These are phyloP conservation scores for Drosophila yooni DNA, from an alignment of 2,888 invertebrate genomes.

Conservation along the genomic window DNA sequence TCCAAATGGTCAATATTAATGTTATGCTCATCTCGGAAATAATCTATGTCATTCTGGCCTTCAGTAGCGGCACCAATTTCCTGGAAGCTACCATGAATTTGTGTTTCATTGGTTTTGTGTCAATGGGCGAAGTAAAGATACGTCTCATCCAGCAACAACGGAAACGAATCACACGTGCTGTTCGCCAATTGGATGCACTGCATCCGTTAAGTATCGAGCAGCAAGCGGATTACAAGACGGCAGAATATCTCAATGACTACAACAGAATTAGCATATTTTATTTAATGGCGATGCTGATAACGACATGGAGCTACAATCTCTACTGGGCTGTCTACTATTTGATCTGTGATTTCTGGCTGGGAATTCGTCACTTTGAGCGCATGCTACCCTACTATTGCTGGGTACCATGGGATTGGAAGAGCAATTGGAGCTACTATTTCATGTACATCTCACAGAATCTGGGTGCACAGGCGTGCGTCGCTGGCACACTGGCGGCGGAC, in stretches of 20 bases:
- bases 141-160: conserved; percentile 67
- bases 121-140: conserved; percentile 78
- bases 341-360: conserved; percentile 66
- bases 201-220: conserved; percentile 59
- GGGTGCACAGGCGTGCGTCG: conserved; percentile 73
- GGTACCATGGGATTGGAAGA: conserved; percentile 77
- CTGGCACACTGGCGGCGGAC: conserved; percentile 78
- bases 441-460: conserved; percentile 71
- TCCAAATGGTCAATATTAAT: conserved; percentile 71
- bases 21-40: conserved; percentile 66
- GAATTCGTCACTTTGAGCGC: conserved; percentile 48
- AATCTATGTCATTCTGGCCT: conserved; percentile 70
- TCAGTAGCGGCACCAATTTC: conserved; percentile 70
- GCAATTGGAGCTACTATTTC: conserved; percentile 65
- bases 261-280: conserved; percentile 67
- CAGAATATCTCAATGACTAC: conserved; percentile 43
- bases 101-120: conserved; percentile 75
- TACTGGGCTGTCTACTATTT: conserved; percentile 69
- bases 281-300: conserved; percentile 65
- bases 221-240: conserved; percentile 53
- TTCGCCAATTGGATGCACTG: conserved; percentile 61
- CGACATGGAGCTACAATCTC: conserved; percentile 82
- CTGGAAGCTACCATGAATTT: conserved; percentile 79
- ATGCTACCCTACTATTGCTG: conserved; percentile 75
- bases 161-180: conserved; percentile 58